Evolutionary conservation across 2,113 vertebrate species (phyloP), one percentile per base, ranked within the genome.

Genomic region (Typhlomys cinereus): DNA sequence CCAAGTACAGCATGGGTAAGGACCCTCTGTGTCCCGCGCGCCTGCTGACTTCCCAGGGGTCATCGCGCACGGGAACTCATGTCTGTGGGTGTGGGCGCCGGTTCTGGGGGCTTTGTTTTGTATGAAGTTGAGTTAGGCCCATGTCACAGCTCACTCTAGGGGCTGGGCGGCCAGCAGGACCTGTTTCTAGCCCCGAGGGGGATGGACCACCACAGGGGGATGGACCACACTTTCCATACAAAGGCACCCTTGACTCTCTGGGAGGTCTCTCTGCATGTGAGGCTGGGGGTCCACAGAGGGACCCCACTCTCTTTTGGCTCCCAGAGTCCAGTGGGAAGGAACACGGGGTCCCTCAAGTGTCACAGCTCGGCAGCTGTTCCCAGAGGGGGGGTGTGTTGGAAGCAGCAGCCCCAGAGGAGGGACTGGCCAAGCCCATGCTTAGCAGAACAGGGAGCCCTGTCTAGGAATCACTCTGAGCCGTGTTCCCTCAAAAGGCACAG

Each of bases 1-100:
- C 98, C 88, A 99, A 99, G 95, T 99, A 99, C 90, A 98, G 98
- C 97, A 99, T 99, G 98, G 99, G 99, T 99, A 98, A 99, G 98
- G 89, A 96, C 59, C 75, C 66, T 93, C 69, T 83, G 94, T 95
- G 94, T 48, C 85, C 75, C 80, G 76, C 96, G 74, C n/a, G 93
- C 70, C 89, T 83, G 5, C 15, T 21, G 0, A 0, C 74, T 92
- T 94, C 81, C 44, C 91, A 27, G 17, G 61, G 76, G 50, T 86
- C 82, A 85, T 95, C 97, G 86, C 39, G 85, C 96, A 78, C 74
- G 57, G 23, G 15, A 18, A 25, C 12, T 87, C 0, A n/a, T 73
- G 90, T 64, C 74, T 0, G 61, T 67, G 89, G 91, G 89, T 50
- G 90, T 18, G 41, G 95, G 36, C 27, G 0, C 70, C 79, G 6